Conservation (phyloP, 1,140 invertebrate genomes). For the Pseudoatta argentina region DNA sequence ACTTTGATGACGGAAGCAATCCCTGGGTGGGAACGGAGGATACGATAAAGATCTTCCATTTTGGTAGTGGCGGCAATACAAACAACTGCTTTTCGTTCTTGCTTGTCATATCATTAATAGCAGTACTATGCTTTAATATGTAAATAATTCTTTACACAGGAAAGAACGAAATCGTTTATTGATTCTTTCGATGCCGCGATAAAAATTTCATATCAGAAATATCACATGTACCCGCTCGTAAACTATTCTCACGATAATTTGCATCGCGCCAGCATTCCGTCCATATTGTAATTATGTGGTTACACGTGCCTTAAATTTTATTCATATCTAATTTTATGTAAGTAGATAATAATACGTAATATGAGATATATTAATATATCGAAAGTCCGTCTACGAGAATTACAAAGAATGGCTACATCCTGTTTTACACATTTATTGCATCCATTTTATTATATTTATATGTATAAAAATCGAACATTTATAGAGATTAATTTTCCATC, state of each 20-base stretch:
- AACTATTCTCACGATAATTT: not conserved
- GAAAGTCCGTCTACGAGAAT: not conserved
- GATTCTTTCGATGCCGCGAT: not conserved
- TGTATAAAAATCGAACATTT: not conserved
- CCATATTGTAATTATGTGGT: constrained; percentile 48
- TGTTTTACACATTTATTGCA: not conserved
- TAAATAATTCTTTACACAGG: constrained; percentile 12
- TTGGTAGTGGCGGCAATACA: constrained; percentile 69
- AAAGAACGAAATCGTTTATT: not conserved
- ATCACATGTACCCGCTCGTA: not conserved
- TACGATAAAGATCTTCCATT: constrained; percentile 90
- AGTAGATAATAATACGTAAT: constrained; percentile 26
- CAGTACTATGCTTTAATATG: not conserved
- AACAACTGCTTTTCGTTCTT: constrained; percentile 11
- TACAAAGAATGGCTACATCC: not conserved
- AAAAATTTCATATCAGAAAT: constrained; percentile 23
- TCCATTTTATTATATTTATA: not conserved
- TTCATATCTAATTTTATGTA: constrained; percentile 32
- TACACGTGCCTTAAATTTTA: constrained; percentile 34
- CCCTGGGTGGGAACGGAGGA: constrained; percentile 93
- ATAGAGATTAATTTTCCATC: not conserved
- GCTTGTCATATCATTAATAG: constrained; percentile 1
- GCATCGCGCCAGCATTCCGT: constrained; percentile 37
- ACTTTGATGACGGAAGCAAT: constrained; percentile 96
- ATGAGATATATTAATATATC: not conserved